A percentile compares a stretch with the other conserved stretches of the same genome.
Conservation (phyloP, 2,797 vertebrate genomes). For the Aselliscus stoliczkanus region DNA sequence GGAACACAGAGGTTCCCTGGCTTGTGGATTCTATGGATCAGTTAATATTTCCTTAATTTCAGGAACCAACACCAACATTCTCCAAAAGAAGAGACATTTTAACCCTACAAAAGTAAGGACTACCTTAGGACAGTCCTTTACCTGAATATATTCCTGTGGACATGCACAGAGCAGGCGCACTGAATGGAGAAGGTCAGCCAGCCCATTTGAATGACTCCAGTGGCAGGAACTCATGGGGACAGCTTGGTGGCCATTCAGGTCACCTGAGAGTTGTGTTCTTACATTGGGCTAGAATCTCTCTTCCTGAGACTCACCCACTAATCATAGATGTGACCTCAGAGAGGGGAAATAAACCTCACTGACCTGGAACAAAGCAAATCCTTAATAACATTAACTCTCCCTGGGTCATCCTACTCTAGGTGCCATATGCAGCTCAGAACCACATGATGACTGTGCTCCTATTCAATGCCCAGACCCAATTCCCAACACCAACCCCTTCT, state of each 20-base stretch:
- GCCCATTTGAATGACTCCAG: background rate
- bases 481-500: background rate
- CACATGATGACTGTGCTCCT: background rate
- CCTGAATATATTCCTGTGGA: background rate
- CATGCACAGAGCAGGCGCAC: fast-evolving
- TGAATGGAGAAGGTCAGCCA: no score
- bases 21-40: background rate
- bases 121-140: background rate
- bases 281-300: background rate
- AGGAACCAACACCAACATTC: background rate
- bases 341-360: background rate
- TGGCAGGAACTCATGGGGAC: fast-evolving
- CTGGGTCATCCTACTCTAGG: fast-evolving
- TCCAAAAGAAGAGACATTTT: background rate
- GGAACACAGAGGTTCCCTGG: background rate
- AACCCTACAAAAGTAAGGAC: background rate
- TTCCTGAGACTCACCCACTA: background rate
- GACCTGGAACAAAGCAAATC: background rate
- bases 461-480: background rate
- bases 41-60: background rate
- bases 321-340: background rate
- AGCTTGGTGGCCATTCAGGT: background rate
- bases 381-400: background rate
- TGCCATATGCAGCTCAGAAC: background rate
- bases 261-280: background rate